A percentile compares a stretch with the other conserved stretches of the same genome.
Evolutionary conservation across 2,888 invertebrate species (phyloP).

Genomic region (Campoletis raptor): DNA sequence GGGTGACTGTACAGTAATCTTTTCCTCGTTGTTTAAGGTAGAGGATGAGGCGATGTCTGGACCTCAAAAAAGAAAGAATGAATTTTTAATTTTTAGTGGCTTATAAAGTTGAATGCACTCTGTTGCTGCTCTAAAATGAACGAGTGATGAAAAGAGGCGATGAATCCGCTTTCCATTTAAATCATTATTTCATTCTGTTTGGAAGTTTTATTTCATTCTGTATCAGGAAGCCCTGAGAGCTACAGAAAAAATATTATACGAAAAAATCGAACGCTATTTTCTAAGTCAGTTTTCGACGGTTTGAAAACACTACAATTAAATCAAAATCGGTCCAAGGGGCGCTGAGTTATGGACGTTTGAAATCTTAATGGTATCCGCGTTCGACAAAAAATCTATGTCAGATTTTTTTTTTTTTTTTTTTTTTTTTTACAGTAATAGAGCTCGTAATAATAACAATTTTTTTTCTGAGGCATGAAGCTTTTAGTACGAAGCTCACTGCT

Average conservation of each 20-base stretch:
- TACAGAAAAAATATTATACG: neutral
- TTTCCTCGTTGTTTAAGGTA: neutral
- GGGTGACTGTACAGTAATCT: neutral
- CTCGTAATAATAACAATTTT: slow-evolving; percentile 19
- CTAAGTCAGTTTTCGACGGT: neutral
- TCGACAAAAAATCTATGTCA: neutral
- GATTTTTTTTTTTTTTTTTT: neutral
- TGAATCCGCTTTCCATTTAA: neutral
- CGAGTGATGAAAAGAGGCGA: neutral
- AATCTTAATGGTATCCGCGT: neutral
- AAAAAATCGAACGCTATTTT: neutral
- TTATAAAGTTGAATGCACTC: neutral
- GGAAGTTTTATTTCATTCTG: neutral
- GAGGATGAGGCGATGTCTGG: neutral
- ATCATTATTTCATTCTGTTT: neutral
- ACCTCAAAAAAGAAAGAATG: neutral
- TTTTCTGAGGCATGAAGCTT: slow-evolving; percentile 15
- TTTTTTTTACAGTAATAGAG: neutral
- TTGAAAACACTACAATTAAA: neutral
- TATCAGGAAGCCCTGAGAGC: neutral
- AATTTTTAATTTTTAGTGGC: neutral
- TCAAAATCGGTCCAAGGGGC: neutral
- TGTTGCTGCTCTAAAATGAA: neutral
- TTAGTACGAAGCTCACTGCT: slow-evolving; percentile 17
- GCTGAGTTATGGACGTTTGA: neutral